A percentile compares a stretch with the other conserved stretches of the same genome.
phyloP scores from a whole-genome alignment of 2,797 vertebrate genomes.

The Dipus sagitta region DNA sequence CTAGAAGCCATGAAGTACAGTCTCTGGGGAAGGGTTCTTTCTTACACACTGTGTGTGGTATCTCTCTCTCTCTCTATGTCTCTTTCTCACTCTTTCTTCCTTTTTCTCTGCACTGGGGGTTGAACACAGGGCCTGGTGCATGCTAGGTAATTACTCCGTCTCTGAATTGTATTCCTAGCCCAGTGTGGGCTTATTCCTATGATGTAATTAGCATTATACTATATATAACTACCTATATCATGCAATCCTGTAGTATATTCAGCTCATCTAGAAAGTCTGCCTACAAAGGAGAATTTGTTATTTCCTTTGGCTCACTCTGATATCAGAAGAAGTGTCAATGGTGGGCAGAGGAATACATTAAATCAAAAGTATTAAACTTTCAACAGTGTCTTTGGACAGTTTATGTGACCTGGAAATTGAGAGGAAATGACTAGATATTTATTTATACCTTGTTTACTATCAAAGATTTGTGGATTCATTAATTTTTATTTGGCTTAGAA shows the following conservation, averaged over 20 bases:
- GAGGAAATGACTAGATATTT: conserved; percentile 6
- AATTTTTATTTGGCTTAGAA: conserved; percentile 36
- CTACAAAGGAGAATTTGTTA: background rate
- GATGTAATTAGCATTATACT: conserved; percentile 28
- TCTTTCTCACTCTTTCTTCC: background rate
- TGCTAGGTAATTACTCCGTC: background rate
- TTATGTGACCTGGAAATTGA: conserved; percentile 36
- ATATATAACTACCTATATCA: background rate
- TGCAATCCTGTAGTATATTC: background rate
- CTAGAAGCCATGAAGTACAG: background rate
- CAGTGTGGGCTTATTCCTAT: background rate
- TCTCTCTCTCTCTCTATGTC: background rate
- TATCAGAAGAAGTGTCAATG: background rate
- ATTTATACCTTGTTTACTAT: conserved; percentile 21
- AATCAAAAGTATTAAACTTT: background rate
- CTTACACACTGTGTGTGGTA: background rate
- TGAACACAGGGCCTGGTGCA: background rate
- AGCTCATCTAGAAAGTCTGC: background rate
- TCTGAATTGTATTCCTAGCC: background rate
- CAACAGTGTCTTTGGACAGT: background rate
- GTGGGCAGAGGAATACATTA: background rate
- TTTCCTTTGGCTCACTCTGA: background rate
- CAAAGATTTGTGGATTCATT: conserved; percentile 15
- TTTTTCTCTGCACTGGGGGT: background rate
- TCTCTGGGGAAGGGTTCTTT: background rate